Evolutionary conservation across 1,140 invertebrate genomes (phyloP).

Genomic region (Bombus terrestris): DNA sequence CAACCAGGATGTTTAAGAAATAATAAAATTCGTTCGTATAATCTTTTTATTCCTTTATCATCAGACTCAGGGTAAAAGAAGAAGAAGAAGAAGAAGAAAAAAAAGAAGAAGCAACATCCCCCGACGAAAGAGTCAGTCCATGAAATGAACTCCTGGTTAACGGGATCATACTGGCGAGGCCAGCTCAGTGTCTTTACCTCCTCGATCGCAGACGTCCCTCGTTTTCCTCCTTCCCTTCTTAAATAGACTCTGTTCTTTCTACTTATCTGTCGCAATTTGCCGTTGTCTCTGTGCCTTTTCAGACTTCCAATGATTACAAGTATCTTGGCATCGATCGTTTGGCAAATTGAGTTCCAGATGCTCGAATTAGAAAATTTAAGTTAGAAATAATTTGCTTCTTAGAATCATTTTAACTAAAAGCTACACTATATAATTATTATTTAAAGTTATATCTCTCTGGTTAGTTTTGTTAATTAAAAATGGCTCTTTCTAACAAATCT

Average conservation of each 20-base stretch:
- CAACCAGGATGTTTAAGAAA: neutral
- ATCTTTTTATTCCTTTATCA: neutral
- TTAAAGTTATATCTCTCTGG: no score
- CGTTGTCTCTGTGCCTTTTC: neutral
- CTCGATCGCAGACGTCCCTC: constrained; percentile 6
- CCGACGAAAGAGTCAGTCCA: neutral
- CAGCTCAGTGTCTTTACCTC: constrained; percentile 31
- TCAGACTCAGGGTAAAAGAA: neutral
- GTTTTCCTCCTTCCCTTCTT: constrained; percentile 3
- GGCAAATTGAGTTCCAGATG: neutral
- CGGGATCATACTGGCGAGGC: constrained; percentile 55
- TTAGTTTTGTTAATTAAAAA: neutral
- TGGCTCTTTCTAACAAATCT: neutral
- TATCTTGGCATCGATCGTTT: neutral
- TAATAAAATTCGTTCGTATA: neutral
- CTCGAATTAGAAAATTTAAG: neutral
- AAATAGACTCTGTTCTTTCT: neutral
- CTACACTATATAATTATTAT: no score
- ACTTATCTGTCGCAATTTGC: constrained; percentile 2
- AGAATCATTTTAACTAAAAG: neutral
- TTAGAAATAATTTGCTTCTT: neutral
- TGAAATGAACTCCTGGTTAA: constrained; percentile 66
- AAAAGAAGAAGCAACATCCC: constrained; percentile 4
- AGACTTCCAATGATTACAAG: neutral
- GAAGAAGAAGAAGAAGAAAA: neutral